Evolutionary conservation across 2,888 invertebrate genomes (phyloP).

Genomic region (Endotricha flammealis): DNA sequence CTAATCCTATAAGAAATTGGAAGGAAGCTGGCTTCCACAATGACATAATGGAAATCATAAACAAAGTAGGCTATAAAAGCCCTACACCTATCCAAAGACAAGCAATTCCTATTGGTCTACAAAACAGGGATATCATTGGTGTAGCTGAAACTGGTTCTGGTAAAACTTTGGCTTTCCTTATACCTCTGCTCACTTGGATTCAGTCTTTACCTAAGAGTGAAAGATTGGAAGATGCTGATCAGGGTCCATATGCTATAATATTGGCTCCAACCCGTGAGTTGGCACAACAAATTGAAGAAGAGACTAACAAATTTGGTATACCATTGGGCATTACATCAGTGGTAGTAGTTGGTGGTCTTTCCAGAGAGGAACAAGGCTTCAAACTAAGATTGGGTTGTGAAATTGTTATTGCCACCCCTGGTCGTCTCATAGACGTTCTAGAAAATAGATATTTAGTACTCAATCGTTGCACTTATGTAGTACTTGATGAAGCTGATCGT

Average conservation of each 20-base stretch:
- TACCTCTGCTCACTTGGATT: slow-evolving; percentile 98
- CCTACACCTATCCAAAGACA: slow-evolving; percentile 99
- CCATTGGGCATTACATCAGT: slow-evolving; percentile 95
- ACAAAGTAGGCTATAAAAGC: slow-evolving; percentile 96
- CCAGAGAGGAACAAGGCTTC: slow-evolving; percentile 99
- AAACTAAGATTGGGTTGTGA: slow-evolving; percentile 97
- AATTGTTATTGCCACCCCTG: slow-evolving; percentile 99
- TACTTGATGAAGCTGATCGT: slow-evolving; percentile 96
- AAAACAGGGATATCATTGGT: slow-evolving; percentile 98
- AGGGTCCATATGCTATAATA: slow-evolving; percentile 99
- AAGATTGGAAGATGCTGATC: slow-evolving; percentile 92
- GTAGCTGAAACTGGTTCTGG: slow-evolving; percentile 99
- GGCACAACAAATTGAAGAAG: slow-evolving; percentile 99
- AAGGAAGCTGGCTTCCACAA: slow-evolving; percentile 93
- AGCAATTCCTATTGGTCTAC: slow-evolving; percentile 98
- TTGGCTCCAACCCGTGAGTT: slow-evolving; percentile 99
- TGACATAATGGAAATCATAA: slow-evolving; percentile 95
- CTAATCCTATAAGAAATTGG: slow-evolving; percentile 97
- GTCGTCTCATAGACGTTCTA: slow-evolving; percentile 98
- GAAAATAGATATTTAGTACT: slow-evolving; percentile 98
- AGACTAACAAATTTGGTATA: slow-evolving; percentile 97
- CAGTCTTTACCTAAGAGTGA: slow-evolving; percentile 98
- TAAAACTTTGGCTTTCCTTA: slow-evolving; percentile 98
- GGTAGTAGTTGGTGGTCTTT: slow-evolving; percentile 98
- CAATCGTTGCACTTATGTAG: slow-evolving; percentile 98